Percentiles rank a stretch among this genome's conserved stretches.
Evolutionary conservation across 2,888 invertebrate species (phyloP).

Genomic region (Pardosa pseudoannulata): DNA sequence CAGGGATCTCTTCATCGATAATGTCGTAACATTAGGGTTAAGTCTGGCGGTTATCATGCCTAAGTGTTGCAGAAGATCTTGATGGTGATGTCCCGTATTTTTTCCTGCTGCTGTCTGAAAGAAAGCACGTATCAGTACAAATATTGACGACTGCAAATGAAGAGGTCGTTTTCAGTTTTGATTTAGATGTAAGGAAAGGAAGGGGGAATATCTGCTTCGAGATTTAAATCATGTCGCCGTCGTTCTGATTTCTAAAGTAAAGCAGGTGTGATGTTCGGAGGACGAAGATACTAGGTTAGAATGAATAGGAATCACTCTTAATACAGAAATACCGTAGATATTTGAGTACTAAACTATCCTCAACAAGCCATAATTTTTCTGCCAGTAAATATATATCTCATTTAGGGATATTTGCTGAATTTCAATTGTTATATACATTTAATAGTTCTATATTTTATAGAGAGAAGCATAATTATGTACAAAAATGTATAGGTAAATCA

Average conservation of each 20-base stretch:
- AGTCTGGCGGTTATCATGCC: conserved; percentile 56
- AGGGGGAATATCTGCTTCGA: neutral
- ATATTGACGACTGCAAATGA: conserved; percentile 24
- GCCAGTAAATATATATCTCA: no score
- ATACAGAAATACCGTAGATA: no score
- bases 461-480: no score
- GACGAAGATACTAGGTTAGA: no score
- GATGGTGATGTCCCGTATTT: conserved; percentile 55
- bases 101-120: neutral
- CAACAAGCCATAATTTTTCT: no score
- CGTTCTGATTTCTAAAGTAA: neutral
- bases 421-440: no score
- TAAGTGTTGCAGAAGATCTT: conserved; percentile 23
- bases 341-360: no score
- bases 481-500: no score
- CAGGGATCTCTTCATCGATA: conserved; percentile 44
- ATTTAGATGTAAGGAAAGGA: neutral
- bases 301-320: no score
- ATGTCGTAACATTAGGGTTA: conserved; percentile 64
- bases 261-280: no score
- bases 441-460: no score
- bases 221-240: neutral
- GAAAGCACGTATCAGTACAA: conserved; percentile 1
- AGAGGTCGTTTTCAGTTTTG: conserved; percentile 15
- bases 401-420: no score